Evolutionary conservation across 2,113 vertebrate species (phyloP).

Genomic region (Synchiropus splendidus): DNA sequence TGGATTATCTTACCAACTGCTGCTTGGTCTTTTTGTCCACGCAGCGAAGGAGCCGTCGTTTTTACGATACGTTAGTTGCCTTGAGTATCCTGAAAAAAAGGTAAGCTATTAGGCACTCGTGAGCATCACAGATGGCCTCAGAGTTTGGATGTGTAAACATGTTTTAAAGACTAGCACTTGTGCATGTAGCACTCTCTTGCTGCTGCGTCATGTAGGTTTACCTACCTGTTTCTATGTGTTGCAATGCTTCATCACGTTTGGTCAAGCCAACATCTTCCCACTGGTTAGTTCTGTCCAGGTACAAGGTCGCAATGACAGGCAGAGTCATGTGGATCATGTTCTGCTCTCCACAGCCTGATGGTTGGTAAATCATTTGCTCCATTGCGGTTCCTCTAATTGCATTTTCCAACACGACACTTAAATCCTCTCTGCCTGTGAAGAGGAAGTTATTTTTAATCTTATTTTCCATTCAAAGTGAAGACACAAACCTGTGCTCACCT

Average conservation of each 20-base stretch:
- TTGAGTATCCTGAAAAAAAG: conserved; percentile 27
- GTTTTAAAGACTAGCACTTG: too few relatives aligned
- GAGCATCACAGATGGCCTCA: too few relatives aligned
- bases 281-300: conserved; percentile 62
- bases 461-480: too few relatives aligned
- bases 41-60: conserved; percentile 44
- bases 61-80: conserved; percentile 35
- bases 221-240: conserved; percentile 49
- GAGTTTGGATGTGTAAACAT: too few relatives aligned
- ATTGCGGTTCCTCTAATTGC: conserved; percentile 39
- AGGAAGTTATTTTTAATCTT: too few relatives aligned
- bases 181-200: too few relatives aligned
- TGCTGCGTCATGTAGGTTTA: not conserved
- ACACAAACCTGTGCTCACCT: conserved; percentile 40
- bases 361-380: conserved; percentile 32
- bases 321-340: conserved; percentile 50
- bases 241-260: conserved; percentile 28
- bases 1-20: conserved; percentile 37
- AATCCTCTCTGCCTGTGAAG: conserved; percentile 21
- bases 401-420: conserved; percentile 27
- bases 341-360: conserved; percentile 51
- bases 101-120: too few relatives aligned
- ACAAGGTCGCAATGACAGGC: conserved; percentile 52
- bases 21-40: accelerated
- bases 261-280: conserved; percentile 51